Conservation (phyloP, 2,888 invertebrate genomes). For the Lasioglossum leucozonium region DNA sequence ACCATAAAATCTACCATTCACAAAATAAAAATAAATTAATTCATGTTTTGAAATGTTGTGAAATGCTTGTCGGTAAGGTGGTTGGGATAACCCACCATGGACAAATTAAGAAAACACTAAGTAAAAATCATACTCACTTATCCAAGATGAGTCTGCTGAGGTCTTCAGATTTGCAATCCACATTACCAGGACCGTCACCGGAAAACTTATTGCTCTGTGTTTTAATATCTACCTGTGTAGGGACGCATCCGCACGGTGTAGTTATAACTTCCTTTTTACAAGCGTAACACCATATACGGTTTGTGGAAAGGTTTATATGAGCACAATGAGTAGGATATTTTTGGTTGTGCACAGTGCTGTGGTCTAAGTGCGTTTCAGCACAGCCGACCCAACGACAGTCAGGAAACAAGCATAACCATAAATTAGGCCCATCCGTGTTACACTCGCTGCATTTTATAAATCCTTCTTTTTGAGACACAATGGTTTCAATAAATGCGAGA, state of each 20-base stretch:
- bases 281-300: constrained; percentile 94
- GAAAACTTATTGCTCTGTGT: constrained; percentile 69
- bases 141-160: constrained; percentile 56
- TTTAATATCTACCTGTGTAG: constrained; percentile 77
- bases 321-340: constrained; percentile 89
- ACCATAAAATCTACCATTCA: constrained; percentile 60
- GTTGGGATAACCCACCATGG: too few species aligned
- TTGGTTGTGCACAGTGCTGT: constrained; percentile 93
- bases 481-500: constrained; percentile 78
- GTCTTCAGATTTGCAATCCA: constrained; percentile 74
- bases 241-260: constrained; percentile 67
- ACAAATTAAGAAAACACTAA: neutral
- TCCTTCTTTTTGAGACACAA: constrained; percentile 76
- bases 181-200: constrained; percentile 74
- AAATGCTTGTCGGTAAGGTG: neutral
- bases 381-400: constrained; percentile 94
- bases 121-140: constrained; percentile 33
- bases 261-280: constrained; percentile 92
- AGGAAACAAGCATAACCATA: constrained; percentile 94
- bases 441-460: constrained; percentile 89
- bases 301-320: constrained; percentile 93
- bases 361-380: constrained; percentile 92
- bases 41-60: neutral
- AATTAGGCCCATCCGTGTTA: constrained; percentile 90
- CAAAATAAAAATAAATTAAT: constrained; percentile 23